Evolutionary conservation across 92 coral and sea anemone genomes (phyloP).

Genomic region (Montipora capitata): DNA sequence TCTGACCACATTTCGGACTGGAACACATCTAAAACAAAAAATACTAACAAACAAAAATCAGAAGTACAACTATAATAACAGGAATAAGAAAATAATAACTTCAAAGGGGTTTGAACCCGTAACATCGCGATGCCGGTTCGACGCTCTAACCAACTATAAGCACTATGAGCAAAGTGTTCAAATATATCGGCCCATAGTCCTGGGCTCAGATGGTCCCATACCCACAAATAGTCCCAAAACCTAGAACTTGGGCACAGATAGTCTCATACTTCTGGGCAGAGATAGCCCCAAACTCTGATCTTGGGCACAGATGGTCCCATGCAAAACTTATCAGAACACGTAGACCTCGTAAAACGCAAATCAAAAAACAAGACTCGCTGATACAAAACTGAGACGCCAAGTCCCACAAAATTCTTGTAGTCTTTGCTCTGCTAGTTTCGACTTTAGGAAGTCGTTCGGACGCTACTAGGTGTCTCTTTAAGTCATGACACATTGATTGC

Average conservation of each 20-base stretch:
- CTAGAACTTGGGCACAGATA: not conserved
- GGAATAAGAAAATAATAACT: not conserved
- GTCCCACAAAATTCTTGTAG: too few species aligned
- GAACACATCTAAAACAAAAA: constrained; percentile 2
- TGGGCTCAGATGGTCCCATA: not conserved
- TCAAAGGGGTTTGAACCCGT: not conserved
- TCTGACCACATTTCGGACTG: not conserved
- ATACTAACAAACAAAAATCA: not conserved
- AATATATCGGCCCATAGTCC: not conserved
- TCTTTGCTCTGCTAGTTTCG: too few species aligned
- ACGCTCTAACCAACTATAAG: not conserved
- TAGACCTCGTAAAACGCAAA: too few species aligned
- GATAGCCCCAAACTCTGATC: not conserved
- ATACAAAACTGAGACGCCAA: too few species aligned
- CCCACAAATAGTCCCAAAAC: not conserved
- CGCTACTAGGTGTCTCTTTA: too few species aligned
- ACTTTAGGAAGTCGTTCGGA: too few species aligned
- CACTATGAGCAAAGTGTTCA: not conserved
- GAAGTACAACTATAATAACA: not conserved
- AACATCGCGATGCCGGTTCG: too few species aligned
- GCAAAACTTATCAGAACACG: too few species aligned
- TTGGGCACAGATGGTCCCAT: too few species aligned
- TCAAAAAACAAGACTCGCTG: too few species aligned
- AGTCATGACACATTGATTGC: too few species aligned
- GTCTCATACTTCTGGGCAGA: constrained; percentile 1